Evolutionary conservation across 1,140 invertebrate species (phyloP).

Genomic region (Drosophila kohkoa): DNA sequence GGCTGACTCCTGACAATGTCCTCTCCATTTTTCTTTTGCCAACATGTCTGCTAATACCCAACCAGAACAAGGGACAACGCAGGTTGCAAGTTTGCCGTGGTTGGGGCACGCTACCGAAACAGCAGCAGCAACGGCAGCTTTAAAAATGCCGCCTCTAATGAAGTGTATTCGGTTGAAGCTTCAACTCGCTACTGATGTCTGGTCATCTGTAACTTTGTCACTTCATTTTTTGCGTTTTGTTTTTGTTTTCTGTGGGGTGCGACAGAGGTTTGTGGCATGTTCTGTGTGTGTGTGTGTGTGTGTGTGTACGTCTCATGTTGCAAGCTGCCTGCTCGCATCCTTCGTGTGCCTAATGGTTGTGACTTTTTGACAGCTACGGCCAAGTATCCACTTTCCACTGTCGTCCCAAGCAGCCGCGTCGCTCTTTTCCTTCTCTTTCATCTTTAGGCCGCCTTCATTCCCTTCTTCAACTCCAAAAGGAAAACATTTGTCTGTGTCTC

Average conservation of each 20-base stretch:
- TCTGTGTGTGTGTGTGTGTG: background rate
- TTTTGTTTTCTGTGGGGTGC: background rate
- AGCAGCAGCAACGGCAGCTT: slow-evolving; percentile 2
- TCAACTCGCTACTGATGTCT: slow-evolving; percentile 20
- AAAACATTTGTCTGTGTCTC: slow-evolving; percentile 49
- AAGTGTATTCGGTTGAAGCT: slow-evolving; percentile 22
- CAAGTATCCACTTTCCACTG: slow-evolving; percentile 47
- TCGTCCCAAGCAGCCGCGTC: background rate
- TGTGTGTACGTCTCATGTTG: background rate
- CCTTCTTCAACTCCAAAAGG: slow-evolving; percentile 4
- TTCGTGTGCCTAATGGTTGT: slow-evolving; percentile 76
- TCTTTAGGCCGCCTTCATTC: background rate
- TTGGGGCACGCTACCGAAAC: background rate
- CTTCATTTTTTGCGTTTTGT: slow-evolving; percentile 9
- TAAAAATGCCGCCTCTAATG: slow-evolving; percentile 29
- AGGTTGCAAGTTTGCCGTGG: slow-evolving; percentile 10
- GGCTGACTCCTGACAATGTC: slow-evolving; percentile 28
- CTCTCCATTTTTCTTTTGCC: slow-evolving; percentile 25
- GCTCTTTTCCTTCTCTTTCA: background rate
- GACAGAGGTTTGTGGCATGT: slow-evolving; percentile 7
- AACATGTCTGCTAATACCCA: slow-evolving; percentile 63
- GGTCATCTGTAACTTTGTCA: slow-evolving; percentile 46
- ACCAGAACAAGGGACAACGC: slow-evolving; percentile 8
- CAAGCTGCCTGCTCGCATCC: slow-evolving; percentile 19
- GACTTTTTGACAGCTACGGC: slow-evolving; percentile 80